Conservation (phyloP, 2,113 vertebrate genomes). For the Larimichthys polyactis region DNA sequence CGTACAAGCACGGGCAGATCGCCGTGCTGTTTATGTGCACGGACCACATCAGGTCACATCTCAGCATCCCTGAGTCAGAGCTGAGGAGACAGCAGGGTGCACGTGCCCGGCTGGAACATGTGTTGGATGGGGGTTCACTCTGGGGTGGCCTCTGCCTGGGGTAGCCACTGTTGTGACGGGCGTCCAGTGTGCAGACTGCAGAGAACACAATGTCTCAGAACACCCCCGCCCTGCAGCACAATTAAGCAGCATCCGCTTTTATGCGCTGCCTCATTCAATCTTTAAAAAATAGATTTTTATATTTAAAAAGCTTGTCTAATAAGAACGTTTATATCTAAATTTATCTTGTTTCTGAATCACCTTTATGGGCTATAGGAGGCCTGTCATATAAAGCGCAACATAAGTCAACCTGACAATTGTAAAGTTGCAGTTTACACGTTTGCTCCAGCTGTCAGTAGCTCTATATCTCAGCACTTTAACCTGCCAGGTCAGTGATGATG, state of each 20-base stretch:
- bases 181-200: slow-evolving; percentile 34
- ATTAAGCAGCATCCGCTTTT: slow-evolving; percentile 27
- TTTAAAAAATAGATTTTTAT: not conserved
- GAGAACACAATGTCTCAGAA: slow-evolving; percentile 49
- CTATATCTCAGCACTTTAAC: slow-evolving; percentile 19
- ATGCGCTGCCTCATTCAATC: not conserved
- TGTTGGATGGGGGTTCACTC: slow-evolving; percentile 24
- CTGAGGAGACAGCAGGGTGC: slow-evolving; percentile 22
- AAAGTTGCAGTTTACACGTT: slow-evolving; percentile 8
- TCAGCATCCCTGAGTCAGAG: not conserved
- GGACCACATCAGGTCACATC: slow-evolving; percentile 5
- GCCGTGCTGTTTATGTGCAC: not conserved
- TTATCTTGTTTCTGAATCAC: not conserved
- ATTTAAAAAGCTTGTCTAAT: not conserved
- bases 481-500: slow-evolving; percentile 31
- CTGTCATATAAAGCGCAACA: not conserved
- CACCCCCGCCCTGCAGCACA: slow-evolving; percentile 6
- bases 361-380: not conserved
- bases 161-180: slow-evolving; percentile 48
- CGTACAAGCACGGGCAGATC: not conserved
- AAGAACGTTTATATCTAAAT: not conserved
- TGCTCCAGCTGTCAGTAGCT: not conserved
- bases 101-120: slow-evolving; percentile 58
- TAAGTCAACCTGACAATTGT: not conserved
- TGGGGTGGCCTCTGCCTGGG: slow-evolving; percentile 6